Evolutionary conservation across 2,888 invertebrate genomes (phyloP).

Genomic region (Pyrocoelia pectoralis): DNA sequence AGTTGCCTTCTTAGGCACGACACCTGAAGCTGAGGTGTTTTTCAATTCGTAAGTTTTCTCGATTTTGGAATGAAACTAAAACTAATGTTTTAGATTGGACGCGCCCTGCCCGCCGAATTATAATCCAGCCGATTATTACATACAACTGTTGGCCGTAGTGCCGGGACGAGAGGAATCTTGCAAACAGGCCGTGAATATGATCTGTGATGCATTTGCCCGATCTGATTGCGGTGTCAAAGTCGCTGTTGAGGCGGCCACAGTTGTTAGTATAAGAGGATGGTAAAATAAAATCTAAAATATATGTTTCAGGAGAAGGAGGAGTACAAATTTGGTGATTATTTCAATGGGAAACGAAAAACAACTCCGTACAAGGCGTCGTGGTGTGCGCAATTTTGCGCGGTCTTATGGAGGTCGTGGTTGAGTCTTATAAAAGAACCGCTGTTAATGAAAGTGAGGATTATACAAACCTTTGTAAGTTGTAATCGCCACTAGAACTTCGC

Average conservation of each 20-base stretch:
- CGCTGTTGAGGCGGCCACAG: slow-evolving; percentile 66
- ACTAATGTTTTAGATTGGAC: slow-evolving; percentile 69
- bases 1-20: slow-evolving; percentile 86
- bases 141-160: slow-evolving; percentile 86
- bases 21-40: slow-evolving; percentile 79
- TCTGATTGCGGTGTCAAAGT: slow-evolving; percentile 69
- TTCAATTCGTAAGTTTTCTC: slow-evolving; percentile 73
- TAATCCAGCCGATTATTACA: slow-evolving; percentile 94
- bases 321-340: slow-evolving; percentile 46
- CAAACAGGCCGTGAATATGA: slow-evolving; percentile 77
- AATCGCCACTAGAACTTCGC: too few relatives aligned
- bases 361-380: slow-evolving; percentile 83
- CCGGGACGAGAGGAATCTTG: slow-evolving; percentile 86
- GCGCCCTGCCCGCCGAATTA: slow-evolving; percentile 88
- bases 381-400: slow-evolving; percentile 87
- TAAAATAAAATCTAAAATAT: not conserved
- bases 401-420: slow-evolving; percentile 91
- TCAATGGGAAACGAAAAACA: slow-evolving; percentile 41
- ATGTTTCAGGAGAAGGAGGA: slow-evolving; percentile 41
- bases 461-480: slow-evolving; percentile 85
- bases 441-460: slow-evolving; percentile 84
- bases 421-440: slow-evolving; percentile 90
- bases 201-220: slow-evolving; percentile 78
- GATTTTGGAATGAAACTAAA: not conserved
- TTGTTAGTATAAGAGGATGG: slow-evolving; percentile 47